A percentile compares a stretch with the other conserved stretches of the same genome.
These are phyloP conservation scores for Labeo calbasu DNA, from an alignment of 2,797 vertebrate genomes.

Conservation along the genomic window DNA sequence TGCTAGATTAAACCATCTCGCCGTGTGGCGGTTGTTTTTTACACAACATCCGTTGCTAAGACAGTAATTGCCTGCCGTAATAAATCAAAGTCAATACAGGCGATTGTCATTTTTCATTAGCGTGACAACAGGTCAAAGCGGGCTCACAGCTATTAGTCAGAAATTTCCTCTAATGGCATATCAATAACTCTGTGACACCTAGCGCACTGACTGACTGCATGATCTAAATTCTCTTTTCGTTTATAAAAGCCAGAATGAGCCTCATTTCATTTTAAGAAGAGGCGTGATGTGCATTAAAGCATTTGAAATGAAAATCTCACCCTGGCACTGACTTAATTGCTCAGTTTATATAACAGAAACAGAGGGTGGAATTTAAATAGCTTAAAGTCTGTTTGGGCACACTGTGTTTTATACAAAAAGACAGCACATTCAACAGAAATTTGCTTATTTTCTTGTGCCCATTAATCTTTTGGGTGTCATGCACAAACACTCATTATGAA, in stretches of 20 bases:
- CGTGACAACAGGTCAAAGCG: slow-evolving; percentile 72
- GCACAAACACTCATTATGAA: slow-evolving; percentile 54
- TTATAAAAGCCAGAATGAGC: slow-evolving; percentile 14
- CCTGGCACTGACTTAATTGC: slow-evolving; percentile 55
- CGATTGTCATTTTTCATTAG: slow-evolving; percentile 73
- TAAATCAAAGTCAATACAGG: slow-evolving; percentile 72
- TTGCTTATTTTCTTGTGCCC: slow-evolving; percentile 48
- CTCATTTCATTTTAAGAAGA: slow-evolving; percentile 25
- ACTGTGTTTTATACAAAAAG: slow-evolving; percentile 51
- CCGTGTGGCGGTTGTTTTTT: slow-evolving; percentile 65
- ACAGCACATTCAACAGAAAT: slow-evolving; percentile 46
- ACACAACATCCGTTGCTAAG: slow-evolving; percentile 60
- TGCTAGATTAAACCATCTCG: slow-evolving; percentile 43
- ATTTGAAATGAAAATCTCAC: slow-evolving; percentile 31
- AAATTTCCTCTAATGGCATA: slow-evolving; percentile 72
- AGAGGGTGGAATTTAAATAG: slow-evolving; percentile 58
- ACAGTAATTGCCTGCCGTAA: slow-evolving; percentile 74
- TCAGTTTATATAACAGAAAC: slow-evolving; percentile 58
- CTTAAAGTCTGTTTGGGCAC: slow-evolving; percentile 55
- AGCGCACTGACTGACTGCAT: neutral
- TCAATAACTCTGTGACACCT: slow-evolving; percentile 64
- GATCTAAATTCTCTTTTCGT: neutral
- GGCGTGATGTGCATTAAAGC: slow-evolving; percentile 38
- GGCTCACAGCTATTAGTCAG: slow-evolving; percentile 63
- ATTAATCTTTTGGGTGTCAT: slow-evolving; percentile 47